Evolutionary conservation across 2,888 invertebrate species (phyloP).

Genomic region (Pristionchus japonicus): DNA sequence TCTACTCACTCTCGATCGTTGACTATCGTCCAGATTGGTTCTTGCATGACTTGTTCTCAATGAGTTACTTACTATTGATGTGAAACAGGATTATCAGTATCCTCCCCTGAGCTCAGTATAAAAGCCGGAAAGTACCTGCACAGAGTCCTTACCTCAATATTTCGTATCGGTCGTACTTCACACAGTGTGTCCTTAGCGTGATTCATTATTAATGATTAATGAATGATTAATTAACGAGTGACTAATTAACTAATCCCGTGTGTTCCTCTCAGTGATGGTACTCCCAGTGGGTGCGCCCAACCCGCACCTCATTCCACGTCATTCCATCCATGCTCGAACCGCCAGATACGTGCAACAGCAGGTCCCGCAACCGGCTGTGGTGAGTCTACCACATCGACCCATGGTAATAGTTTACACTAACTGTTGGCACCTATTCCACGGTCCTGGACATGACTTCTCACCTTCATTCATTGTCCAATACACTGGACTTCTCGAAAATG

Average conservation of each 20-base stretch:
- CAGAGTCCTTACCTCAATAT: too few species aligned
- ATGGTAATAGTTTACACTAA: background rate
- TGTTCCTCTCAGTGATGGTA: background rate
- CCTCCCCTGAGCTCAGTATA: too few species aligned
- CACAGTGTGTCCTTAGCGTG: too few species aligned
- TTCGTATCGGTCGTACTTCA: too few species aligned
- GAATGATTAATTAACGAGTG: background rate
- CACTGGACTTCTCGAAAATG: too few species aligned
- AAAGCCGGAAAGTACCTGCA: too few species aligned
- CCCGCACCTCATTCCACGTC: conserved; percentile 23
- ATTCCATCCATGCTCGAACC: conserved; percentile 10
- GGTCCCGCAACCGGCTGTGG: conserved; percentile 26
- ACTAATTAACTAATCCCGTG: background rate
- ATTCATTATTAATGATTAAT: too few species aligned
- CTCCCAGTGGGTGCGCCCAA: conserved; percentile 47
- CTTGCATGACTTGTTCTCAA: too few species aligned
- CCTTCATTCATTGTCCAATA: too few species aligned
- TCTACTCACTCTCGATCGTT: background rate
- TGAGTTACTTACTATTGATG: too few species aligned
- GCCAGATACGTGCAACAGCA: conserved; percentile 46
- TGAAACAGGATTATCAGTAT: too few species aligned
- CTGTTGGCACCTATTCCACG: background rate
- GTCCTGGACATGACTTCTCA: background rate
- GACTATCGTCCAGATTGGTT: too few species aligned
- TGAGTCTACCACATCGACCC: background rate